These are phyloP conservation scores for Formicarius rufipectus DNA, from an alignment of 2,113 vertebrate species.

Conservation along the genomic window DNA sequence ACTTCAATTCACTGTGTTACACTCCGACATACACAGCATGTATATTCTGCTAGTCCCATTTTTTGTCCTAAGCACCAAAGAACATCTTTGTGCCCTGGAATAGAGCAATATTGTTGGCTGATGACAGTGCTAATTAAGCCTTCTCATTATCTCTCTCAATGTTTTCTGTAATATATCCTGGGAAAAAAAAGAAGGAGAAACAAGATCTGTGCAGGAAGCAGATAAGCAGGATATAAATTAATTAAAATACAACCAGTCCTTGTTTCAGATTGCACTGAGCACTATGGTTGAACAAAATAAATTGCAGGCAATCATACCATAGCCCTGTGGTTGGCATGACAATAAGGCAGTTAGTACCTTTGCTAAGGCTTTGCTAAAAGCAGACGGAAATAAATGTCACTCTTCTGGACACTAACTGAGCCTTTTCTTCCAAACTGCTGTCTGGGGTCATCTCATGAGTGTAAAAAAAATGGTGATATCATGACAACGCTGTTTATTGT, in stretches of 20 bases:
- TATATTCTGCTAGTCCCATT: background rate
- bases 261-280: background rate
- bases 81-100: conserved; percentile 12
- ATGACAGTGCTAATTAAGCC: conserved; percentile 18
- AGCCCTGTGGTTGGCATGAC: conserved; percentile 14
- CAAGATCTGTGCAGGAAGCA: conserved; percentile 28
- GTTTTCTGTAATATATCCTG: background rate
- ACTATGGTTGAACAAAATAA: background rate
- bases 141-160: background rate
- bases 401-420: background rate
- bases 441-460: background rate
- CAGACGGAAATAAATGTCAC: conserved; percentile 17
- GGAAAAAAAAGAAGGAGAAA: background rate
- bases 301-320: background rate
- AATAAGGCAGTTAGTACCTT: conserved; percentile 35
- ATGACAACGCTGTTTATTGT: background rate
- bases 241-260: conserved; percentile 28
- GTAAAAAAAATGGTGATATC: background rate
- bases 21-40: background rate
- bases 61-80: background rate
- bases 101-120: background rate
- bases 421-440: conserved; percentile 26
- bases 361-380: conserved; percentile 1
- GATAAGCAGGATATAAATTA: conserved; percentile 49
- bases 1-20: background rate